phyloP scores from a whole-genome alignment of 1,140 invertebrate species.

The Drosophila azteca region DNA sequence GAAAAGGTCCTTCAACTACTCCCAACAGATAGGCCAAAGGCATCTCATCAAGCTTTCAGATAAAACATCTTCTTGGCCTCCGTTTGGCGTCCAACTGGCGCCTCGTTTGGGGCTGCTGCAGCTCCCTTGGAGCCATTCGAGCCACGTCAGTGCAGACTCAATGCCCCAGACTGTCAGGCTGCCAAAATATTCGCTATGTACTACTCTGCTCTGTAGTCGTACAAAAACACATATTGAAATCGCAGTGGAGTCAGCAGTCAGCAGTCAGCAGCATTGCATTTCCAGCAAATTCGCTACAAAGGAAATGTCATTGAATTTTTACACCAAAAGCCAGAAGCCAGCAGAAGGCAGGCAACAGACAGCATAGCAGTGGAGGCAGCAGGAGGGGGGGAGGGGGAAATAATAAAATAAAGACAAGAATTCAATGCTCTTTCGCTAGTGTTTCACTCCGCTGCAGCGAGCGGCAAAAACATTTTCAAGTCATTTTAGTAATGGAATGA shows the following conservation, averaged over 20 bases:
- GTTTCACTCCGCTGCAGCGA: conserved; percentile 28
- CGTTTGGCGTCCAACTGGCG: conserved; percentile 58
- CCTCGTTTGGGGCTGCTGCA: conserved; percentile 32
- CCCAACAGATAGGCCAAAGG: background rate
- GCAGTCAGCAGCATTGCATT: no score
- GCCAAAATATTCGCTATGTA: conserved; percentile 27
- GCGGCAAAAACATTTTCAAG: conserved; percentile 46
- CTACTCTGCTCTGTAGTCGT: background rate
- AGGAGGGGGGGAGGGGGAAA: conserved; percentile 18
- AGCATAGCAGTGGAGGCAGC: background rate
- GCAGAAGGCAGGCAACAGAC: no score
- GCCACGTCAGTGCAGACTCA: conserved; percentile 40
- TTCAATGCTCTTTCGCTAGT: conserved; percentile 15
- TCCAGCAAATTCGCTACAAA: conserved; percentile 26
- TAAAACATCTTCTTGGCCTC: conserved; percentile 31
- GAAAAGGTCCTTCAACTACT: no score
- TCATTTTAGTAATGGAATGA: conserved; percentile 68
- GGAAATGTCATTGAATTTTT: conserved; percentile 63
- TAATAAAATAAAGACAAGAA: conserved; percentile 36
- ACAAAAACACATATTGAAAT: conserved; percentile 52
- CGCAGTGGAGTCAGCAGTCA: conserved; percentile 14
- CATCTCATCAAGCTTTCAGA: conserved; percentile 15
- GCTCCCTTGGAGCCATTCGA: conserved; percentile 43
- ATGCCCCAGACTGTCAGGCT: conserved; percentile 67
- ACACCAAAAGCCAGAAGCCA: conserved; percentile 19